phyloP scores from a whole-genome alignment of 2,797 vertebrate genomes.

The Acipenser oxyrinchus region DNA sequence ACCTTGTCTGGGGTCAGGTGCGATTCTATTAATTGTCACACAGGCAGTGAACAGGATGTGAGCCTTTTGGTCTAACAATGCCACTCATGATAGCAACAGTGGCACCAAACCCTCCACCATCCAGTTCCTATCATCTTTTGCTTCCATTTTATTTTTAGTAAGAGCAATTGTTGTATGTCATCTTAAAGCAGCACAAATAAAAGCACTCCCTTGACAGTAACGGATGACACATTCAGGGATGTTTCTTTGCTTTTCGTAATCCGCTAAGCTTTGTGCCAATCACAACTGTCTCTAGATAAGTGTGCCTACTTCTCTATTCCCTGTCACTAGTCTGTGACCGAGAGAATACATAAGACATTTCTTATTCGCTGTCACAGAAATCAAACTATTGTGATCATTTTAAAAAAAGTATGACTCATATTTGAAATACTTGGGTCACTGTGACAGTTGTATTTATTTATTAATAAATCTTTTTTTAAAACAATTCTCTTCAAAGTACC shows the following conservation, averaged over 20 bases:
- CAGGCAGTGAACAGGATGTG: too few species aligned
- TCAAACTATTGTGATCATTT: not conserved
- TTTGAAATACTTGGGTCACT: too few species aligned
- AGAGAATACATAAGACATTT: not conserved
- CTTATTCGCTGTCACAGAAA: not conserved
- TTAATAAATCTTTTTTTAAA: too few species aligned
- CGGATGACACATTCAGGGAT: not conserved
- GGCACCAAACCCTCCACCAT: too few species aligned
- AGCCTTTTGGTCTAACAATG: too few species aligned
- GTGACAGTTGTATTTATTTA: too few species aligned
- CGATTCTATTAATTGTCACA: too few species aligned
- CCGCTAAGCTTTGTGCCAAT: not conserved
- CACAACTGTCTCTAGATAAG: not conserved
- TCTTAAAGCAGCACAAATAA: not conserved
- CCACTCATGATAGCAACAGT: too few species aligned
- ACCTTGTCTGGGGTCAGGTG: too few species aligned
- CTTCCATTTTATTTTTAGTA: not conserved
- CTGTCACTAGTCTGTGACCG: not conserved
- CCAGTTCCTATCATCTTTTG: too few species aligned
- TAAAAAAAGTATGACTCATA: too few species aligned
- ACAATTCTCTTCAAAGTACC: too few species aligned
- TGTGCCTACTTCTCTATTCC: not conserved
- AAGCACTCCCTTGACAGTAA: not conserved
- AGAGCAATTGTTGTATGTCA: not conserved
- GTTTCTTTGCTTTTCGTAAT: not conserved